Conservation (phyloP, 1,140 invertebrate species). For the Diorhabda sublineata region DNA sequence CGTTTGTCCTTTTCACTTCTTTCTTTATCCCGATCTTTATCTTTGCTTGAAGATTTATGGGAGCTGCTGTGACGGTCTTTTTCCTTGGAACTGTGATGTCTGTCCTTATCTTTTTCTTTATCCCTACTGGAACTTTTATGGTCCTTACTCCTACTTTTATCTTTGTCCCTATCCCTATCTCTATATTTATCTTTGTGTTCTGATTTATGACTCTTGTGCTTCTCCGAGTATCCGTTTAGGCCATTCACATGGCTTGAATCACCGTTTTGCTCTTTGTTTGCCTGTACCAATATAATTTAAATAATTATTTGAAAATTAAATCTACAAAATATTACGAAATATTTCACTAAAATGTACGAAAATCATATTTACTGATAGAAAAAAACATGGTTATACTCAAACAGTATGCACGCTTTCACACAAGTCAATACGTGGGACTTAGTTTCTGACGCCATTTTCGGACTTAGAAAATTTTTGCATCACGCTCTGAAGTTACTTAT, state of each 20-base stretch:
- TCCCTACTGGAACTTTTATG: constrained; percentile 52
- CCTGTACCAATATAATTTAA: constrained; percentile 8
- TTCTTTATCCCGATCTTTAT: constrained; percentile 45
- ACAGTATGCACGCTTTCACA: background rate
- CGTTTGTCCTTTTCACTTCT: constrained; percentile 44
- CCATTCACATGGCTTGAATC: constrained; percentile 59
- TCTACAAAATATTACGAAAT: background rate
- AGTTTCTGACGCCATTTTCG: constrained; percentile 77
- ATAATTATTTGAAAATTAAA: constrained; percentile 4
- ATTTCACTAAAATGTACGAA: constrained; percentile 10
- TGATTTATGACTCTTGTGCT: constrained; percentile 65
- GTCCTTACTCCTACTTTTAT: constrained; percentile 60
- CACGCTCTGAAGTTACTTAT: constrained; percentile 32
- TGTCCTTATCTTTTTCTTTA: constrained; percentile 44
- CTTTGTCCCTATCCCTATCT: constrained; percentile 50
- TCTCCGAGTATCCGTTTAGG: constrained; percentile 62
- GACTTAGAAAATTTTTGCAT: constrained; percentile 76
- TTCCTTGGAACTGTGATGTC: constrained; percentile 40
- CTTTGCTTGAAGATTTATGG: constrained; percentile 60
- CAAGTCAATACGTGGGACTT: constrained; percentile 52
- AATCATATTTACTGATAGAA: constrained; percentile 7
- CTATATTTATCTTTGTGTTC: constrained; percentile 66
- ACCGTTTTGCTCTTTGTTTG: constrained; percentile 33
- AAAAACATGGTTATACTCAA: constrained; percentile 9
- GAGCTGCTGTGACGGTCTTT: constrained; percentile 44